Evolutionary conservation across 2,797 vertebrate species (phyloP).

Genomic region (Semaprochilodus insignis): DNA sequence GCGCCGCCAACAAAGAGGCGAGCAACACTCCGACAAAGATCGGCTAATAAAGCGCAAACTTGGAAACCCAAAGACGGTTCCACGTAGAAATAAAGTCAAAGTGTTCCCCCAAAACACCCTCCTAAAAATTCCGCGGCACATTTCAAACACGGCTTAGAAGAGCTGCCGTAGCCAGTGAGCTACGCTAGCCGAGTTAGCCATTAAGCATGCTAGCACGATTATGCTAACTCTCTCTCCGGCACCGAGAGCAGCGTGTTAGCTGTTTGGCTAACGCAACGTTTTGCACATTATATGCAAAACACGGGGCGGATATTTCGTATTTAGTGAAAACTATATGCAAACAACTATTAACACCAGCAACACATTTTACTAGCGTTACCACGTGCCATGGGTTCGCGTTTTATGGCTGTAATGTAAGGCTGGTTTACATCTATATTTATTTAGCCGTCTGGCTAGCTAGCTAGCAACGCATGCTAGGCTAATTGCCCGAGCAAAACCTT

Average conservation of each 20-base stretch:
- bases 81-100: no score
- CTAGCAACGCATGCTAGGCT: constrained; percentile 45
- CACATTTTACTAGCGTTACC: neutral
- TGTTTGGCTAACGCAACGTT: constrained; percentile 35
- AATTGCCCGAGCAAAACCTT: neutral
- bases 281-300: neutral
- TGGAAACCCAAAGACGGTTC: neutral
- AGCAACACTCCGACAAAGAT: no score
- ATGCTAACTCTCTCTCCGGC: constrained; percentile 19
- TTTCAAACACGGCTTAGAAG: constrained; percentile 47
- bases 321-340: neutral
- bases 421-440: neutral
- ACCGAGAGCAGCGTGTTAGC: constrained; percentile 42
- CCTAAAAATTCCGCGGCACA: constrained; percentile 49
- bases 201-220: constrained; percentile 2
- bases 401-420: neutral
- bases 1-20: neutral
- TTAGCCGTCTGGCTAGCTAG: constrained; percentile 49
- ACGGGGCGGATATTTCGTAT: no score
- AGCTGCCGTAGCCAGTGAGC: constrained; percentile 21
- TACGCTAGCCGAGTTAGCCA: constrained; percentile 9
- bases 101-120: neutral
- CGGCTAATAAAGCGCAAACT: neutral
- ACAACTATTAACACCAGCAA: neutral
- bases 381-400: neutral